Evolutionary conservation across 2,113 vertebrate species (phyloP), one percentile per base, ranked within the genome.

Genomic region (Ancistrus triradiatus): DNA sequence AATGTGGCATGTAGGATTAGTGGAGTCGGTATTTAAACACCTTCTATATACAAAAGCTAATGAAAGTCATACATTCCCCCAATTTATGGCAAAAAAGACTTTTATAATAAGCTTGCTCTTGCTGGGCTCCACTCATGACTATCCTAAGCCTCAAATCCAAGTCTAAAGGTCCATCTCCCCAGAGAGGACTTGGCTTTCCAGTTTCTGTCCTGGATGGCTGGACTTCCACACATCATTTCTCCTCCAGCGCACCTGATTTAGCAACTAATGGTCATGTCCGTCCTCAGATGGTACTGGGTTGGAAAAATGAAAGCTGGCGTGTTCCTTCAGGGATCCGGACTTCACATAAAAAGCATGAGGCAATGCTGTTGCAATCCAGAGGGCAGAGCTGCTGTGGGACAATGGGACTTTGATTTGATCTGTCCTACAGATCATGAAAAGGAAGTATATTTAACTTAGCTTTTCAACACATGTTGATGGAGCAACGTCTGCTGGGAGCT

Each of bases 341-440:
- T 37, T 37, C 14, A 37, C 35, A 37, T 37, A n/a, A 13, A 37
- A 14, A 46, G 56, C 27, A 40, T 59, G 56, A 59, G 28, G 56
- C 38, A 59, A 59, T 59, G 28, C 38, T 15, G 19, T 1, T 19
- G 56, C 56, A 59, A 59, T 59, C n/a, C 55, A 18, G 15, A 27
- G 38, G 21, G 38, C 38, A 27, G 15, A 19, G 40, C 5, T 21
- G 11, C 25, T 28, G 4, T 10, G 24, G 15, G 17, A 59, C 10
- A 7, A 28, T 28, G 38, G 11, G 3, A 14, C 35, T 51, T 24
- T 50, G 46, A 43, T 49, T 38, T 13, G n/a, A n/a, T n/a, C n/a
- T n/a, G n/a, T n/a, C n/a, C n/a, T n/a, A n/a, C n/a, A n/a, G 10
- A 37, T 40, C n/a, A 8, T 51, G n/a, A 48, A 49, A 53, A 38